These are phyloP conservation scores for Zaprionus lachaisei DNA, from an alignment of 1,140 invertebrate species.

Conservation along the genomic window DNA sequence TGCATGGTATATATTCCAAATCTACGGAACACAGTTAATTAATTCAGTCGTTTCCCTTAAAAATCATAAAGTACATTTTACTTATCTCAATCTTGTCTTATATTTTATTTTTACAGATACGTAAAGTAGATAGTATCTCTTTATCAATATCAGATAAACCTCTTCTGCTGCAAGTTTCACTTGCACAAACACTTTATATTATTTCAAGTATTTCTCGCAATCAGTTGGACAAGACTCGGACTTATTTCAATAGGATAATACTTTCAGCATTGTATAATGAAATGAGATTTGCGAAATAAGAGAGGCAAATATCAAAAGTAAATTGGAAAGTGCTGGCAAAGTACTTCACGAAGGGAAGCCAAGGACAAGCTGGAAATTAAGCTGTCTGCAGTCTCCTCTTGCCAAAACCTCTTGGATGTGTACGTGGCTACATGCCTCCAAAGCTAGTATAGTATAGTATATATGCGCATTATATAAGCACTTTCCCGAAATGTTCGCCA, in stretches of 20 bases:
- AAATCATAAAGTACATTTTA: too few species aligned
- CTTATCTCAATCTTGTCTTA: background rate
- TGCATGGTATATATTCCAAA: too few species aligned
- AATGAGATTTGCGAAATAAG: constrained; percentile 6
- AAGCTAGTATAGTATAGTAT: background rate
- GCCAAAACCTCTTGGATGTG: background rate
- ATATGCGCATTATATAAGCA: constrained; percentile 19
- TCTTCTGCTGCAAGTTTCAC: too few species aligned
- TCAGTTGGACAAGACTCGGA: background rate
- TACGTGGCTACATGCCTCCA: background rate
- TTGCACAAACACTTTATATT: background rate
- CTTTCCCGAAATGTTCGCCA: constrained; percentile 10
- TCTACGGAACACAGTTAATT: background rate
- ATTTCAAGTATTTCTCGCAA: background rate
- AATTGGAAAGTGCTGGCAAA: constrained; percentile 20
- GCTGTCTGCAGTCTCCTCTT: background rate
- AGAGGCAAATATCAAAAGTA: constrained; percentile 20
- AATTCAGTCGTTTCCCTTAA: too few species aligned
- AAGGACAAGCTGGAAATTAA: background rate
- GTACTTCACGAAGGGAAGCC: background rate
- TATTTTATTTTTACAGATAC: background rate
- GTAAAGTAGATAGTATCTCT: background rate
- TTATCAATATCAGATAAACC: too few species aligned
- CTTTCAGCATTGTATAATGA: background rate
- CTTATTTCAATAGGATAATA: background rate